A percentile compares a stretch with the other conserved stretches of the same genome.
These are phyloP conservation scores for Scaeva pyrastri DNA, from an alignment of 2,888 invertebrate genomes.

Conservation along the genomic window DNA sequence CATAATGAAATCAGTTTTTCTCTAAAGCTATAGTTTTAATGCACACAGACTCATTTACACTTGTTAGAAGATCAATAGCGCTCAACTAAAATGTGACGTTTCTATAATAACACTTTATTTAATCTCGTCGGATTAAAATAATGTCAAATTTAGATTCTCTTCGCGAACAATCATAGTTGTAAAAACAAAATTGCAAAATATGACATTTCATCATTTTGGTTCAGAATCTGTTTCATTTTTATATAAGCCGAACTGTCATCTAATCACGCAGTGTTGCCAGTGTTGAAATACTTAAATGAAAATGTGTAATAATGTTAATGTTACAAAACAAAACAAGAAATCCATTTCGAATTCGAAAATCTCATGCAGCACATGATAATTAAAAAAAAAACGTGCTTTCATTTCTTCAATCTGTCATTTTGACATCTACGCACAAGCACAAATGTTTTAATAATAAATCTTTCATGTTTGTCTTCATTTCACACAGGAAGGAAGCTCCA, in stretches of 20 bases:
- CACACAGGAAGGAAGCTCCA: constrained; percentile 17
- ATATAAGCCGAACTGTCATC: neutral
- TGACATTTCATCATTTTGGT: too few relatives aligned
- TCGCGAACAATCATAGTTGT: too few relatives aligned
- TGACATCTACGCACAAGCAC: neutral
- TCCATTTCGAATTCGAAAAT: neutral
- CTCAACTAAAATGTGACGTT: too few relatives aligned
- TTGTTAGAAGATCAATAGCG: too few relatives aligned
- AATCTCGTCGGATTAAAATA: too few relatives aligned
- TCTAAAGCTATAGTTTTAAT: too few relatives aligned
- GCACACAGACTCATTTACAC: too few relatives aligned
- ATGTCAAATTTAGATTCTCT: too few relatives aligned
- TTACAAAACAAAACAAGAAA: neutral
- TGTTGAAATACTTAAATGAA: neutral
- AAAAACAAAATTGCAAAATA: too few relatives aligned
- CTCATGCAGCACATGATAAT: neutral
- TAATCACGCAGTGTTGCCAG: neutral
- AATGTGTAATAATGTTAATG: neutral
- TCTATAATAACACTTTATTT: too few relatives aligned
- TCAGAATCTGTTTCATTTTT: too few relatives aligned
- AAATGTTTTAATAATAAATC: constrained; percentile 22
- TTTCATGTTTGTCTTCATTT: neutral
- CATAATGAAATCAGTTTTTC: too few relatives aligned
- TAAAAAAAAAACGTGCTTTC: constrained; percentile 21
- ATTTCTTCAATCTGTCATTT: neutral